These are phyloP conservation scores for Serrognathus titanus DNA, from an alignment of 2,888 invertebrate species.

Conservation along the genomic window DNA sequence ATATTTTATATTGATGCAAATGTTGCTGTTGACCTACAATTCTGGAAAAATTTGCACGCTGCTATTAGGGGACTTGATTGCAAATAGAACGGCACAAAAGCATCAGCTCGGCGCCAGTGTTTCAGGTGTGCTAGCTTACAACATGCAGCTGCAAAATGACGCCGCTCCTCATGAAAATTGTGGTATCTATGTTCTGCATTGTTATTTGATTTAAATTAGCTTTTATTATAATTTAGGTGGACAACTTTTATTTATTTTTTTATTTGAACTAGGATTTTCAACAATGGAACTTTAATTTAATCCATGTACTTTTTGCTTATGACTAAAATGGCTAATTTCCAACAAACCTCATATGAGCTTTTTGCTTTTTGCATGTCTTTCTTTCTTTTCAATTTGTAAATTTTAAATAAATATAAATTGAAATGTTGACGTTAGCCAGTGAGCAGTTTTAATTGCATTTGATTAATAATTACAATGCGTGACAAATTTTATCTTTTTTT, in stretches of 20 bases:
- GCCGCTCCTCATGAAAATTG: slow-evolving; percentile 22
- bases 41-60: slow-evolving; percentile 23
- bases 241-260: too few relatives aligned
- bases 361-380: too few relatives aligned
- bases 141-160: slow-evolving; percentile 36
- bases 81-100: slow-evolving; percentile 41
- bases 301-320: background rate
- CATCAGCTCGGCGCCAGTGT: slow-evolving; percentile 42
- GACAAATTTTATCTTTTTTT: too few relatives aligned
- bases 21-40: background rate
- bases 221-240: too few relatives aligned
- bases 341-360: too few relatives aligned
- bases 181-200: background rate
- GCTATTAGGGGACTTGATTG: slow-evolving; percentile 41
- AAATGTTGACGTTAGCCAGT: too few relatives aligned
- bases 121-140: slow-evolving; percentile 39
- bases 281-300: slow-evolving; percentile 20
- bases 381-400: too few relatives aligned
- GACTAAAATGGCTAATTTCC: background rate
- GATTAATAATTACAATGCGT: too few relatives aligned
- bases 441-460: too few relatives aligned
- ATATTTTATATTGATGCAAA: slow-evolving; percentile 13
- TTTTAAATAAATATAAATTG: too few relatives aligned
- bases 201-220: too few relatives aligned
- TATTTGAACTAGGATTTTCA: too few relatives aligned